These are phyloP conservation scores for Epinotia demarniana DNA, from an alignment of 2,888 invertebrate genomes.

Conservation along the genomic window DNA sequence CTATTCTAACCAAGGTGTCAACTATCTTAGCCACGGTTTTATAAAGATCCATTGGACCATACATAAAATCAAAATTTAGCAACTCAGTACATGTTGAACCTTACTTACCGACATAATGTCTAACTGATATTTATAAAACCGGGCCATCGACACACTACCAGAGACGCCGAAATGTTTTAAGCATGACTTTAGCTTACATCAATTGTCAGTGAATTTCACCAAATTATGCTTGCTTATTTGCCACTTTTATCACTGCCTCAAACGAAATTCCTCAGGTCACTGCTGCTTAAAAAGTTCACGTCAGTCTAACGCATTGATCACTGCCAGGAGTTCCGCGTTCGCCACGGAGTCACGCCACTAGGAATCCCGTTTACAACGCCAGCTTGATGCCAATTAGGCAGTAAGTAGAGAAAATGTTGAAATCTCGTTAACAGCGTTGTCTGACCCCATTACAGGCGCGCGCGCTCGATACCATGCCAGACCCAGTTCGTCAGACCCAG, in stretches of 20 bases:
- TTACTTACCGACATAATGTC: not conserved
- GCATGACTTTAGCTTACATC: not conserved
- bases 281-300: not conserved
- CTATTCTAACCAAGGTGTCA: not conserved
- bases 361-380: not conserved
- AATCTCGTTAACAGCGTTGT: too few relatives aligned
- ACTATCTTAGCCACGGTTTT: not conserved
- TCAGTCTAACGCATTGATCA: not conserved
- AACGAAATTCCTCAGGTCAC: not conserved
- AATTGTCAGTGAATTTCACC: not conserved
- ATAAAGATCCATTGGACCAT: not conserved
- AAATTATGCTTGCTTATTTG: not conserved
- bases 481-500: too few relatives aligned
- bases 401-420: too few relatives aligned
- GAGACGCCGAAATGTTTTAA: not conserved
- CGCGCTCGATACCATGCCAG: too few relatives aligned
- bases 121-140: not conserved
- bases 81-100: not conserved
- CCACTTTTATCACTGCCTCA: not conserved
- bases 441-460: too few relatives aligned
- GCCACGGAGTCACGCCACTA: not conserved
- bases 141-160: not conserved
- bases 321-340: not conserved
- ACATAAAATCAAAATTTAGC: not conserved
- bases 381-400: too few relatives aligned